Conservation (phyloP, 1,140 invertebrate genomes). For the Dendroctonus ponderosae region DNA sequence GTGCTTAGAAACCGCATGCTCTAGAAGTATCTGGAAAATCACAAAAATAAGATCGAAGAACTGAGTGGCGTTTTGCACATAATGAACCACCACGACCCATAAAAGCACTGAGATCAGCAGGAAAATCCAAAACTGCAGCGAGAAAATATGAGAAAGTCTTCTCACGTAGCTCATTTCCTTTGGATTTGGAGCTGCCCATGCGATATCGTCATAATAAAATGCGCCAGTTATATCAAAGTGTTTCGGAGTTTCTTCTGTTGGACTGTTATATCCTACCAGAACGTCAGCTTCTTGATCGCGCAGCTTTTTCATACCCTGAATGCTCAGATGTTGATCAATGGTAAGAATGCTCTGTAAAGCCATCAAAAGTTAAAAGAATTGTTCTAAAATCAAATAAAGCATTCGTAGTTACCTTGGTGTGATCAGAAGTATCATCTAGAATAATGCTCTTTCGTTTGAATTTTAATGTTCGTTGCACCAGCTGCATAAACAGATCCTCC, state of each 20-base stretch:
- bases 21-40: slow-evolving; percentile 10
- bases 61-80: background rate
- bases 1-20: slow-evolving; percentile 6
- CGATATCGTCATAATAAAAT: slow-evolving; percentile 6
- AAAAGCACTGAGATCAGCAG: background rate
- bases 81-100: slow-evolving; percentile 10
- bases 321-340: background rate
- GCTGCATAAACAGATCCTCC: slow-evolving; percentile 18
- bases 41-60: background rate
- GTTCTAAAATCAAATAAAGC: too few relatives aligned
- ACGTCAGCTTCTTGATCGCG: slow-evolving; percentile 4
- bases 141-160: slow-evolving; percentile 12
- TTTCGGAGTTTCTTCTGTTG: slow-evolving; percentile 1
- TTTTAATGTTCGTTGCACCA: background rate
- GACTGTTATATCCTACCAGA: slow-evolving; percentile 10
- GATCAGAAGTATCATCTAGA: background rate
- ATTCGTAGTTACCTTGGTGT: too few relatives aligned
- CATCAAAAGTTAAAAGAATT: too few relatives aligned
- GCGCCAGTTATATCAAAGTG: slow-evolving; percentile 5
- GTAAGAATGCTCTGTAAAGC: background rate
- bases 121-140: slow-evolving; percentile 3
- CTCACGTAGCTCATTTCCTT: slow-evolving; percentile 7
- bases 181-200: slow-evolving; percentile 11
- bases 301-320: slow-evolving; percentile 1
- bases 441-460: background rate